Evolutionary conservation across 2,888 invertebrate genomes (phyloP).

Genomic region (Hanleya hanleyi): DNA sequence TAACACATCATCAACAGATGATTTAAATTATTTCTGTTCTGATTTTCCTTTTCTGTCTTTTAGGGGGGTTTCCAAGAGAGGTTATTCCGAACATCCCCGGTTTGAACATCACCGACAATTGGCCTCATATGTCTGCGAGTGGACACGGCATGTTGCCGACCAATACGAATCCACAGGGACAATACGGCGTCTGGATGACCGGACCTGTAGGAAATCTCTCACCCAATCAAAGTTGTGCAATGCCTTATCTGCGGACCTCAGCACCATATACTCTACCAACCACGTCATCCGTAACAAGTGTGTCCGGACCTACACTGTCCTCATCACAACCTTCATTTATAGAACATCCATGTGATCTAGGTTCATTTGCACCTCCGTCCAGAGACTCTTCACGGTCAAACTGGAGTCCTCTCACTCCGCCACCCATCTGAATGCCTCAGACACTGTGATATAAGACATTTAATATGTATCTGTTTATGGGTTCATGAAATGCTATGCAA

Average conservation of each 20-base stretch:
- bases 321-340: slow-evolving; percentile 43
- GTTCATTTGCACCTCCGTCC: slow-evolving; percentile 41
- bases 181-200: slow-evolving; percentile 65
- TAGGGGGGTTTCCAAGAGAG: slow-evolving; percentile 57
- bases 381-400: slow-evolving; percentile 49
- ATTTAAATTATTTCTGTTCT: background rate
- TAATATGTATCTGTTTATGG: no score
- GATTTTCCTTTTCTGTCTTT: slow-evolving; percentile 26
- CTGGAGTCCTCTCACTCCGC: slow-evolving; percentile 62
- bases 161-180: slow-evolving; percentile 49
- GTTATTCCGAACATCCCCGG: slow-evolving; percentile 58
- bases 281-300: slow-evolving; percentile 32
- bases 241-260: slow-evolving; percentile 60
- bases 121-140: slow-evolving; percentile 59
- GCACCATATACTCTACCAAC: slow-evolving; percentile 56
- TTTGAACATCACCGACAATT: slow-evolving; percentile 62
- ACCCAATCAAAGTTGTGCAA: slow-evolving; percentile 65
- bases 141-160: slow-evolving; percentile 48
- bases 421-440: slow-evolving; percentile 52
- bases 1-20: background rate
- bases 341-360: slow-evolving; percentile 54
- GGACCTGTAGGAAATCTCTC: slow-evolving; percentile 59
- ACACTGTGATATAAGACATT: background rate
- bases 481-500: no score
- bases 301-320: background rate